Evolutionary conservation across 2,888 invertebrate genomes (phyloP), one percentile per base, ranked within the genome.

Genomic region (Selenia dentaria): DNA sequence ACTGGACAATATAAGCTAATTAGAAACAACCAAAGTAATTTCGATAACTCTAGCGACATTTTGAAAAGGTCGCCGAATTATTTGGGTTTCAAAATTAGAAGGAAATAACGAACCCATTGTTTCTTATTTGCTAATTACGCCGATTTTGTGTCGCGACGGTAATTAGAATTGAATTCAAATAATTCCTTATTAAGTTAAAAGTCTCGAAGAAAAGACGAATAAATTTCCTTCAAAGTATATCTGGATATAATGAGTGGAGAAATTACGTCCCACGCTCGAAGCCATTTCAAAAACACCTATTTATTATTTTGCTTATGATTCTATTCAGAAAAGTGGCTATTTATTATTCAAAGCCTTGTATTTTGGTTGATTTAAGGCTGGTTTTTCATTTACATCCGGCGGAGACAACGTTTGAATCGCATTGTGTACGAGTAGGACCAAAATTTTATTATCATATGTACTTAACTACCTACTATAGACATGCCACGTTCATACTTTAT

Each of bases 291-390:
- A 28, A 22, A 37, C 6, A 13, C 35, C 31, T 38, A 24, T 44
- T n/a, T 45, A 43, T 31, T 39, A 34, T 22, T 37, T 48, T 48
- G 25, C 27, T 27, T 36, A 40, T 47, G 46, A 47, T 47, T 37
- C 24, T 29, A 48, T 48, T 48, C 47, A 41, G 5, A 34, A 24
- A 29, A 22, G 26, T 41, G 31, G 47, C 41, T 42, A 44, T 40
- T 40, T 44, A 40, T 49, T 49, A 44, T 49, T 36, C 36, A 44
- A 36, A 44, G 44, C 40, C 36, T 26, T 40, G 49, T 43, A 27
- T 44, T 39, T 43, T 35, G 18, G 35, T 40, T 49, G 43, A 49
- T 49, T 49, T 40, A 49, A 36, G 33, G 28, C 6, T 39, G 36
- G 33, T 31, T 43, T 34, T 48, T 38, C 36, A 43, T 43, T 43